Evolutionary conservation across 2,888 invertebrate species (phyloP).

Genomic region (Drosophila borborema): DNA sequence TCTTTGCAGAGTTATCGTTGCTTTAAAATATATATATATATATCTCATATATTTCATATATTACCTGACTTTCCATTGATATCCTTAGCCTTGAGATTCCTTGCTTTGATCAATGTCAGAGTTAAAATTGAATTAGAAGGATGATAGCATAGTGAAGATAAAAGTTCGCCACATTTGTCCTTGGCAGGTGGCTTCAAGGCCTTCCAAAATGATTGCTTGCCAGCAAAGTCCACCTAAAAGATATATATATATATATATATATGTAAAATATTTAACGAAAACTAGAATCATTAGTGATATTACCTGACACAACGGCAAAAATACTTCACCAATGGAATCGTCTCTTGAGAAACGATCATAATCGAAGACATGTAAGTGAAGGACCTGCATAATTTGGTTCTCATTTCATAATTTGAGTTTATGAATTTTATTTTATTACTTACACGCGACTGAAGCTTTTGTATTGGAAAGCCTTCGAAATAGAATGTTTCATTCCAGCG

Average conservation of each 20-base stretch:
- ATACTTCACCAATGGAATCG: slow-evolving; percentile 97
- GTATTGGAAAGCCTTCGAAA: slow-evolving; percentile 97
- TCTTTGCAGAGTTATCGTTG: too few species aligned
- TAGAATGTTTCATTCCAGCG: slow-evolving; percentile 98
- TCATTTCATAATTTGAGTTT: background rate
- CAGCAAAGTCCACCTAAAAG: slow-evolving; percentile 89
- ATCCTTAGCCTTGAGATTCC: slow-evolving; percentile 97
- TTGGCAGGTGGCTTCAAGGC: slow-evolving; percentile 96
- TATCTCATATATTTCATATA: slow-evolving; percentile 45
- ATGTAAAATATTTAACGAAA: too few species aligned
- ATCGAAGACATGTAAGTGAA: slow-evolving; percentile 97
- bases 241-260: background rate
- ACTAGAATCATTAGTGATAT: background rate
- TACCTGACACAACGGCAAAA: slow-evolving; percentile 94
- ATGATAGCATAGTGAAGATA: slow-evolving; percentile 97
- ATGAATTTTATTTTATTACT: slow-evolving; percentile 28
- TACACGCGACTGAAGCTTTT: slow-evolving; percentile 95
- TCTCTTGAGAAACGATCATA: slow-evolving; percentile 97
- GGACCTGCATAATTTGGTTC: slow-evolving; percentile 86
- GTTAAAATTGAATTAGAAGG: slow-evolving; percentile 97
- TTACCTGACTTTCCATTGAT: slow-evolving; percentile 97
- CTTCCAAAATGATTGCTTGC: slow-evolving; percentile 98
- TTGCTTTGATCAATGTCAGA: slow-evolving; percentile 95
- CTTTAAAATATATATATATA: too few species aligned
- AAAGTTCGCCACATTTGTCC: slow-evolving; percentile 96